These are phyloP conservation scores for Chaenodraco wilsoni DNA, from an alignment of 2,797 vertebrate genomes.

Conservation along the genomic window DNA sequence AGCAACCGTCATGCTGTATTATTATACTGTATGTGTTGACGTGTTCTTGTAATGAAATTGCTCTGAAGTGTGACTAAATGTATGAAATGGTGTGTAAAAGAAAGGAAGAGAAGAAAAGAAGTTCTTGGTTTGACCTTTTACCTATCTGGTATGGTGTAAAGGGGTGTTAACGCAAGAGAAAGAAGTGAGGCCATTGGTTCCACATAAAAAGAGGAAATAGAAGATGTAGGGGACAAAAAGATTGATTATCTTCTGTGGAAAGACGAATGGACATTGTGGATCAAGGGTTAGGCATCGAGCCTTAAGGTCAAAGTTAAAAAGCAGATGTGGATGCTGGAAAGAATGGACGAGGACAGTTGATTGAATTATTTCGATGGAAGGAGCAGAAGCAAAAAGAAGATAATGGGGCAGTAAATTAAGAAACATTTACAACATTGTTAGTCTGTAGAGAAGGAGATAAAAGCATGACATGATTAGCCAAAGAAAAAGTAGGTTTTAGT, in stretches of 20 bases:
- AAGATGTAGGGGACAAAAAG: neutral
- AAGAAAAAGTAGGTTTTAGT: neutral
- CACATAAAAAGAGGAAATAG: constrained; percentile 1
- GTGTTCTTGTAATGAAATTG: neutral
- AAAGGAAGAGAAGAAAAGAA: too few relatives aligned
- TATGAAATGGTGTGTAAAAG: neutral
- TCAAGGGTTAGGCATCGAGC: constrained; percentile 6
- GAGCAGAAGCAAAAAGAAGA: neutral
- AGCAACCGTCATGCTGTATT: neutral
- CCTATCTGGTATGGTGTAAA: too few relatives aligned
- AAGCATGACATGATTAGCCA: too few relatives aligned
- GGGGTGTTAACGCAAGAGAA: neutral
- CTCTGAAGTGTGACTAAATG: neutral
- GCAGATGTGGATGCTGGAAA: neutral
- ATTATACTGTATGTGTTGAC: neutral
- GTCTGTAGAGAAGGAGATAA: too few relatives aligned
- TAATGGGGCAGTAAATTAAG: neutral
- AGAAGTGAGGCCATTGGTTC: constrained; percentile 10
- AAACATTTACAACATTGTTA: neutral
- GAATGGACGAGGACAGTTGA: neutral
- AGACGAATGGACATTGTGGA: neutral
- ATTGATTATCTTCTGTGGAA: constrained; percentile 1
- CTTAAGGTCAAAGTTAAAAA: neutral
- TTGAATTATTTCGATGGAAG: neutral
- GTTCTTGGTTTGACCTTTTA: neutral